phyloP scores from a whole-genome alignment of 2,113 vertebrate species.

The Sebastes fasciatus region DNA sequence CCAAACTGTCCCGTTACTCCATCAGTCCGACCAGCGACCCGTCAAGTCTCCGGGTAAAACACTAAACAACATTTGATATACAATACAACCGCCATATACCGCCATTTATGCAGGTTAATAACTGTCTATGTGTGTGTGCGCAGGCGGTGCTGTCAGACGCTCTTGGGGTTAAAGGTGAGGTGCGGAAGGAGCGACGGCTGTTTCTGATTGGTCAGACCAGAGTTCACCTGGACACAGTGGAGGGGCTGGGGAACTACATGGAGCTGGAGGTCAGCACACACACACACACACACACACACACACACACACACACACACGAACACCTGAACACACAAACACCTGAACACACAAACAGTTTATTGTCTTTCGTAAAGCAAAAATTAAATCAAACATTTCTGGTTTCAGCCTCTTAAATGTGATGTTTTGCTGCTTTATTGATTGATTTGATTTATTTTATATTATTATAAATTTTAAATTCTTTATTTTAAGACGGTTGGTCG shows the following conservation, averaged over 20 bases:
- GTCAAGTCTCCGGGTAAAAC: slow-evolving; percentile 80
- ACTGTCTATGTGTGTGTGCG: slow-evolving; percentile 27
- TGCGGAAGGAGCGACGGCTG: slow-evolving; percentile 85
- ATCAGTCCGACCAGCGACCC: slow-evolving; percentile 84
- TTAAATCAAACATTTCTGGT: not conserved
- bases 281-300: slow-evolving; percentile 14
- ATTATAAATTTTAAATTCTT: not conserved
- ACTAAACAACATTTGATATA: not conserved
- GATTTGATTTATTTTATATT: not conserved
- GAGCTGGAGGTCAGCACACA: slow-evolving; percentile 86
- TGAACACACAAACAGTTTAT: not conserved
- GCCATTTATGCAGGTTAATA: not conserved
- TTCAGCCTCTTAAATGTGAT: not conserved
- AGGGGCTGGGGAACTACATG: slow-evolving; percentile 88
- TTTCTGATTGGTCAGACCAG: slow-evolving; percentile 89
- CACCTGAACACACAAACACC: not conserved
- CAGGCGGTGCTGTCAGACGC: slow-evolving; percentile 80
- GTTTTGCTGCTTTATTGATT: not conserved
- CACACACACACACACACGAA: not conserved
- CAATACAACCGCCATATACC: too few species aligned
- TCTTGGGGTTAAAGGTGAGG: slow-evolving; percentile 84
- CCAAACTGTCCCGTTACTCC: slow-evolving; percentile 87
- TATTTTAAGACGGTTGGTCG: too few species aligned
- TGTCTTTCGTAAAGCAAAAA: not conserved
- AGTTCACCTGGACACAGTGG: slow-evolving; percentile 87